phyloP scores from a whole-genome alignment of 1,140 invertebrate species.

The Trissolcus basalis region DNA sequence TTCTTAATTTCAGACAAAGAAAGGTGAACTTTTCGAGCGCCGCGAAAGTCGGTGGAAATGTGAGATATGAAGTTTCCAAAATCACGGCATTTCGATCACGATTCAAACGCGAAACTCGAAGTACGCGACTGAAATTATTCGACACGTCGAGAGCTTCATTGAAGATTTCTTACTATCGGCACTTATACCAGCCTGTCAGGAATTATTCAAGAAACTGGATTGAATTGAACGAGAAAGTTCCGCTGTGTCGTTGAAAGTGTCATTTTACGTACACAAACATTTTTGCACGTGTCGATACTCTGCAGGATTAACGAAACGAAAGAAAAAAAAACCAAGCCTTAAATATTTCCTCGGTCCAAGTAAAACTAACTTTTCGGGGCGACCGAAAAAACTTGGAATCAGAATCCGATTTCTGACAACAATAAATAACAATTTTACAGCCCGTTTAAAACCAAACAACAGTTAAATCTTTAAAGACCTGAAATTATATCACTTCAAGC shows the following conservation, averaged over 20 bases:
- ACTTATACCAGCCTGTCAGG: slow-evolving; percentile 47
- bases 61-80: slow-evolving; percentile 16
- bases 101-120: slow-evolving; percentile 33
- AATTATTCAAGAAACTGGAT: slow-evolving; percentile 75
- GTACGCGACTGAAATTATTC: slow-evolving; percentile 49
- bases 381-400: too few relatives aligned
- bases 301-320: too few relatives aligned
- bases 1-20: too few relatives aligned
- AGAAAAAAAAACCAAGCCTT: too few relatives aligned
- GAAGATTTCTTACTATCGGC: slow-evolving; percentile 45
- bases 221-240: slow-evolving; percentile 72
- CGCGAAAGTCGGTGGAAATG: not conserved
- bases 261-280: slow-evolving; percentile 36
- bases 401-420: too few relatives aligned
- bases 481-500: too few relatives aligned
- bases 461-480: too few relatives aligned
- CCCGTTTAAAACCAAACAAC: too few relatives aligned
- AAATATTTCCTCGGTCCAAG: too few relatives aligned
- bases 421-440: too few relatives aligned
- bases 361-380: too few relatives aligned
- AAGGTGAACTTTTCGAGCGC: too few relatives aligned
- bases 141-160: slow-evolving; percentile 39
- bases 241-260: slow-evolving; percentile 69
- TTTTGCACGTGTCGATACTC: slow-evolving; percentile 36
- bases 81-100: slow-evolving; percentile 39